phyloP scores from a whole-genome alignment of 2,888 invertebrate genomes.

The Apamea sordens region DNA sequence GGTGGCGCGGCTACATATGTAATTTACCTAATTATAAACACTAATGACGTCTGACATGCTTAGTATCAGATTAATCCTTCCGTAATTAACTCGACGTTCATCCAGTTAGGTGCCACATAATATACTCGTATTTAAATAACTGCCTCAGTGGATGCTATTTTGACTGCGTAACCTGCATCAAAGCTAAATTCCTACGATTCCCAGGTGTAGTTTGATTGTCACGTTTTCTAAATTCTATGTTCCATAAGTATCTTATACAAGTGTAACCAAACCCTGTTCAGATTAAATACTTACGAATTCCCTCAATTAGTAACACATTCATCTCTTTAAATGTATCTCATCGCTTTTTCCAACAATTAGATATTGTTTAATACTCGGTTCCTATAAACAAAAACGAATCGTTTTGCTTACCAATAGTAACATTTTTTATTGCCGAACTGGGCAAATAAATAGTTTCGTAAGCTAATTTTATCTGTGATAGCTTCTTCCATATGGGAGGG shows the following conservation, averaged over 20 bases:
- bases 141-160: background rate
- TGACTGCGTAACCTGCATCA: background rate
- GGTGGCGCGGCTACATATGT: background rate
- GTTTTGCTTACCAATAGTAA: no score
- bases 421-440: no score
- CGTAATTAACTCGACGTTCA: constrained; percentile 1
- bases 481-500: no score
- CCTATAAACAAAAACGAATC: no score
- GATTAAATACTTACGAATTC: no score
- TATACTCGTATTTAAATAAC: background rate
- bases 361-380: no score
- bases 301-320: no score
- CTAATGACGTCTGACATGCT: background rate
- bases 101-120: constrained; percentile 1
- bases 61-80: background rate
- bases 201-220: background rate
- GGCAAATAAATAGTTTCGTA: no score
- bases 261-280: background rate
- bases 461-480: no score
- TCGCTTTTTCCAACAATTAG: no score
- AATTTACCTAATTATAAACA: background rate
- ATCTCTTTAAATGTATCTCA: no score
- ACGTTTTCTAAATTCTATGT: background rate
- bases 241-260: background rate
- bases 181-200: background rate